Conservation (phyloP, 92 coral and sea anemone species). For the Epizoanthus illoricatus region DNA sequence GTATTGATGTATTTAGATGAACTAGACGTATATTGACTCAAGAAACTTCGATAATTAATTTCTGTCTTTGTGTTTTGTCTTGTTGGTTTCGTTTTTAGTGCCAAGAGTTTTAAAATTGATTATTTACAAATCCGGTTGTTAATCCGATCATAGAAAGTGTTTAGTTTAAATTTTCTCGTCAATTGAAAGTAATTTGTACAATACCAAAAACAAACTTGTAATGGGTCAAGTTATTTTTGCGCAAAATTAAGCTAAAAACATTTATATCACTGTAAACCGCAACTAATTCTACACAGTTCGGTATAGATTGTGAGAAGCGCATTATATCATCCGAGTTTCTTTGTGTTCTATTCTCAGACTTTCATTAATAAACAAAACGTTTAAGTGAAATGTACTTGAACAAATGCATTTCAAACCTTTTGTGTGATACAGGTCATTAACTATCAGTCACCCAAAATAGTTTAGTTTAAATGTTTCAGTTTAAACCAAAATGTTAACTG, state of each 20-base stretch:
- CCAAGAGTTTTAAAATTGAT: constrained; percentile 8
- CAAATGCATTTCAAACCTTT: constrained; percentile 1
- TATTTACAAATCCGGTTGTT: not conserved
- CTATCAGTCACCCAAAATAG: not conserved
- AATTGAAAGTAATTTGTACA: not conserved
- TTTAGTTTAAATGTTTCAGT: too few species aligned
- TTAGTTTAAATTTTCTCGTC: not conserved
- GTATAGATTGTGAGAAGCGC: not conserved
- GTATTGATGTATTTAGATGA: too few species aligned
- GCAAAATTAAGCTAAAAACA: too few species aligned
- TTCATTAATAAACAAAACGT: constrained; percentile 19
- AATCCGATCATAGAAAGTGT: constrained; percentile 1
- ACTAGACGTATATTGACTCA: too few species aligned
- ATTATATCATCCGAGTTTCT: not conserved
- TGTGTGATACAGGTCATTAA: constrained; percentile 3
- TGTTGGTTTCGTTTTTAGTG: not conserved
- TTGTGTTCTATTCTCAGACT: not conserved
- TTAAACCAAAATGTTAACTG: too few species aligned
- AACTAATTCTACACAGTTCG: not conserved
- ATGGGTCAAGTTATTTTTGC: not conserved
- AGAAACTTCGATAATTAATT: too few species aligned
- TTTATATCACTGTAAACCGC: not conserved
- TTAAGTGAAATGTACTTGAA: constrained; percentile 20
- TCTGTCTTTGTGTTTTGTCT: too few species aligned
- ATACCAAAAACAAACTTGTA: not conserved